These are phyloP conservation scores for Cardiocondyla obscurior DNA, from an alignment of 1,140 invertebrate genomes.

Conservation along the genomic window DNA sequence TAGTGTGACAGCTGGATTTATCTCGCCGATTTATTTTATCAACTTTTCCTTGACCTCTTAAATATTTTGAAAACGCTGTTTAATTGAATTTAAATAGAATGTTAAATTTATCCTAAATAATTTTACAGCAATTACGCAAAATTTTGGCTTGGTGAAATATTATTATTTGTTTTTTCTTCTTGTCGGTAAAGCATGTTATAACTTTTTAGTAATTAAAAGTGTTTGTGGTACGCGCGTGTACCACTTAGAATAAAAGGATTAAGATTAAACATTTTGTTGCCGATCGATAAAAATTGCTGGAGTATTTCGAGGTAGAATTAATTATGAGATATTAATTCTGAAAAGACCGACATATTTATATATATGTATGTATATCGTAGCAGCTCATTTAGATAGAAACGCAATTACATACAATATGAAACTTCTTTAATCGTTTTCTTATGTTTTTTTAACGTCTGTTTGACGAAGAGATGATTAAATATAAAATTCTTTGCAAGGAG, in stretches of 20 bases:
- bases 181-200: too few relatives aligned
- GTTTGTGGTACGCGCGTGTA: too few relatives aligned
- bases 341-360: neutral
- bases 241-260: too few relatives aligned
- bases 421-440: neutral
- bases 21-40: neutral
- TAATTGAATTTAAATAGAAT: slow-evolving; percentile 6
- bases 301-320: neutral
- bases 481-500: neutral
- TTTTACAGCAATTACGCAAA: too few relatives aligned
- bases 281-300: neutral
- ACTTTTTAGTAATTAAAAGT: too few relatives aligned
- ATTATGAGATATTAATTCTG: slow-evolving; percentile 1
- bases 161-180: too few relatives aligned
- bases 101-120: too few relatives aligned
- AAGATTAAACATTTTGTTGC: neutral
- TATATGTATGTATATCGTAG: neutral
- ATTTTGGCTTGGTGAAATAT: too few relatives aligned
- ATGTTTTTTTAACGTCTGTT: neutral
- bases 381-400: neutral
- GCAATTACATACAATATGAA: neutral
- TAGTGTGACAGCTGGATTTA: neutral
- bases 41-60: neutral
- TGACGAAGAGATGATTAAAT: neutral
- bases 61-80: neutral